phyloP scores from a whole-genome alignment of 2,888 invertebrate genomes.

The Sturmia bella region DNA sequence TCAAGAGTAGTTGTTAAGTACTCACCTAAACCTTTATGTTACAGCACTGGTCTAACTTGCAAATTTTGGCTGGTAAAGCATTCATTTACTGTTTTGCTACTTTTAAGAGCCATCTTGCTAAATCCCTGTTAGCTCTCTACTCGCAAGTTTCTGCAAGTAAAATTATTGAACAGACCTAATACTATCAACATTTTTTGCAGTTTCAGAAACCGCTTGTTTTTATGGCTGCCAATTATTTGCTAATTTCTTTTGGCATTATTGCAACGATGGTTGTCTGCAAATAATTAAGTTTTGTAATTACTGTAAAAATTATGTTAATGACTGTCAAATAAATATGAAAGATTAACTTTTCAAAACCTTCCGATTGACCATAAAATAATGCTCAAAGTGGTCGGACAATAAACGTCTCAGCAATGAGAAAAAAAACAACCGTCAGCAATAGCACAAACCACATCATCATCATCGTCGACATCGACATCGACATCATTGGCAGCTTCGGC shows the following conservation, averaged over 20 bases:
- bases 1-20: no score
- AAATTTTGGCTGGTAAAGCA: no score
- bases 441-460: slow-evolving; percentile 41
- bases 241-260: not conserved
- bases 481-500: slow-evolving; percentile 25
- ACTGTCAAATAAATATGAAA: slow-evolving; percentile 65
- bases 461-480: not conserved
- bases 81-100: no score
- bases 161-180: no score
- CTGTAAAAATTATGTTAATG: slow-evolving; percentile 62
- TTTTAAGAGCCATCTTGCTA: no score
- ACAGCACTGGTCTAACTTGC: no score
- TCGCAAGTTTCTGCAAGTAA: no score
- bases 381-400: slow-evolving; percentile 23
- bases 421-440: slow-evolving; percentile 12
- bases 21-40: no score
- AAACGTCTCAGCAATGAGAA: not conserved
- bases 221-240: slow-evolving; percentile 13
- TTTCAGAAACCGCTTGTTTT: slow-evolving; percentile 32
- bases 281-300: slow-evolving; percentile 57
- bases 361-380: slow-evolving; percentile 40
- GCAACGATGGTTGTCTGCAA: slow-evolving; percentile 17
- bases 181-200: no score
- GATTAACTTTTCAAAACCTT: slow-evolving; percentile 61
- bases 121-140: no score